Conservation (phyloP, 2,888 invertebrate species). For the Polydrusus pterygomalis region DNA sequence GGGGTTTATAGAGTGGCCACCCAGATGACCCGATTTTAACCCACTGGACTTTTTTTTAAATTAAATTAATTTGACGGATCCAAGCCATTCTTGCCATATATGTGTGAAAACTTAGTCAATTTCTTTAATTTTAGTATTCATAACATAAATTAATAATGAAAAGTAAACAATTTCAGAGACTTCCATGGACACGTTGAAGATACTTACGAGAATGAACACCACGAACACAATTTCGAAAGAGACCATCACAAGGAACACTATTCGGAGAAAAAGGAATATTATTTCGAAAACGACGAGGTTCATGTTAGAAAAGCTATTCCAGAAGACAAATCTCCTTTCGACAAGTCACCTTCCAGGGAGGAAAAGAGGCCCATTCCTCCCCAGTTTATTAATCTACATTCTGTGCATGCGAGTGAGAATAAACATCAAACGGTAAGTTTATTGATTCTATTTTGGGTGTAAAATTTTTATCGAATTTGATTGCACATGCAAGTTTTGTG, state of each 20-base stretch:
- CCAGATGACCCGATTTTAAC: too few species aligned
- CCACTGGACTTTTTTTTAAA: too few species aligned
- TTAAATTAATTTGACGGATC: too few species aligned
- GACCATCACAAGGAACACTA: slow-evolving; percentile 55
- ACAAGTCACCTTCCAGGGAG: slow-evolving; percentile 61
- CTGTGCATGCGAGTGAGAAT: slow-evolving; percentile 66
- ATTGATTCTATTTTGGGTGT: neutral
- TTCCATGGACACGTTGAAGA: slow-evolving; percentile 68
- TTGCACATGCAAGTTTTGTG: too few species aligned
- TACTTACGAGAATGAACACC: slow-evolving; percentile 27
- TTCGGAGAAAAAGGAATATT: slow-evolving; percentile 56
- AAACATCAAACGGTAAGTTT: slow-evolving; percentile 67
- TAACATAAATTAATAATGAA: too few species aligned
- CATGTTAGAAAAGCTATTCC: slow-evolving; percentile 39
- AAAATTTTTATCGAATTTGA: too few species aligned
- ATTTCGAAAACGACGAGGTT: slow-evolving; percentile 53
- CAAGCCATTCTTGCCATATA: too few species aligned
- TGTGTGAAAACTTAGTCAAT: too few species aligned
- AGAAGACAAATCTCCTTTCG: slow-evolving; percentile 52
- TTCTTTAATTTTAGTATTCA: too few species aligned
- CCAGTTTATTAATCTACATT: slow-evolving; percentile 69
- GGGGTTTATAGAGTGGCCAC: too few species aligned
- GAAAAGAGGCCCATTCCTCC: slow-evolving; percentile 67
- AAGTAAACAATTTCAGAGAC: slow-evolving; percentile 62
- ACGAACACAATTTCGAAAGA: slow-evolving; percentile 48